Evolutionary conservation across 2,888 invertebrate genomes (phyloP).

Genomic region (Drosophila siamana): DNA sequence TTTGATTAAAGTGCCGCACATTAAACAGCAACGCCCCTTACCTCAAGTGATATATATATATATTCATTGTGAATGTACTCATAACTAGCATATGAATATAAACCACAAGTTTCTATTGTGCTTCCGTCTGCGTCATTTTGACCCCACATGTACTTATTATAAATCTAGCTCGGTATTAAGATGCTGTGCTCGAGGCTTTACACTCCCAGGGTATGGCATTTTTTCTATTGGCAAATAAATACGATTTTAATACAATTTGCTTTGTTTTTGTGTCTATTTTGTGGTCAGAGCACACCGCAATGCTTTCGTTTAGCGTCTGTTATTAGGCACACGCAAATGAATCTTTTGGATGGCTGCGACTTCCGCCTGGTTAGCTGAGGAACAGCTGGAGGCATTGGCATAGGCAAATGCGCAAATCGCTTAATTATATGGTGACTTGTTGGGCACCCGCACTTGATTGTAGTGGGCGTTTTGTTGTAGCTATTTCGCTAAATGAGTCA

Average conservation of each 20-base stretch:
- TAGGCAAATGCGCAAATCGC: slow-evolving; percentile 70
- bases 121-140: slow-evolving; percentile 66
- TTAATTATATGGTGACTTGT: slow-evolving; percentile 53
- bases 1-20: slow-evolving; percentile 70
- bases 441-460: slow-evolving; percentile 62
- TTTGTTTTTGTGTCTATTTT: slow-evolving; percentile 28
- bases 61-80: slow-evolving; percentile 24
- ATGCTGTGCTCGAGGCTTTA: slow-evolving; percentile 45
- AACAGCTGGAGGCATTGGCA: background rate
- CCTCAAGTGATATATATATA: slow-evolving; percentile 37
- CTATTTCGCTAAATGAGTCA: slow-evolving; percentile 53
- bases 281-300: slow-evolving; percentile 45
- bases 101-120: slow-evolving; percentile 53
- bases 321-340: slow-evolving; percentile 67
- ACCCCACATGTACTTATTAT: slow-evolving; percentile 31
- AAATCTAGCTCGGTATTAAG: slow-evolving; percentile 38
- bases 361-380: slow-evolving; percentile 51
- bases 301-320: slow-evolving; percentile 65
- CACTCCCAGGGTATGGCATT: slow-evolving; percentile 9
- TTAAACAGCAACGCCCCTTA: slow-evolving; percentile 62
- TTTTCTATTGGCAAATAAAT: slow-evolving; percentile 56
- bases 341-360: slow-evolving; percentile 42
- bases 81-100: slow-evolving; percentile 28
- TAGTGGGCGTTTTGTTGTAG: slow-evolving; percentile 30
- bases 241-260: slow-evolving; percentile 57